Evolutionary conservation across 1,140 invertebrate species (phyloP), one percentile per base, ranked within the genome.

Genomic region (Lasioglossum baleicum): DNA sequence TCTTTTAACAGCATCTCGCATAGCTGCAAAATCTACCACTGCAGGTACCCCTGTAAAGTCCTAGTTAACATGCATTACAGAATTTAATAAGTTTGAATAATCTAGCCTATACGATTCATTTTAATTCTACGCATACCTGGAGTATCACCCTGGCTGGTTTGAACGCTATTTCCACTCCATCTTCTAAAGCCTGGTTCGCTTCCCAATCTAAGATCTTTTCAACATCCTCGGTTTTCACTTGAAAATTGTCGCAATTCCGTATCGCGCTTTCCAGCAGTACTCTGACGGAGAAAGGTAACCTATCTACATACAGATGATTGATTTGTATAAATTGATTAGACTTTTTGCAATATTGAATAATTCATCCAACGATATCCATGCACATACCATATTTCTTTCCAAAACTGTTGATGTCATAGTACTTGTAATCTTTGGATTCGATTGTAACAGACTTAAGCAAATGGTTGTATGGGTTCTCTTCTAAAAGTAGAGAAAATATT

Each of bases 11-110:
- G 98, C 98, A 94, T 99, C 98, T 88, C 99, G 94, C 98, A 99
- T 99, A 8, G 98, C 98, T 53, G 99, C 99, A 94, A 99, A 99
- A 93, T 99, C 99, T 15, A 99, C 98, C 13, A 99, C 98, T 11
- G 98, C 98, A 22, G 99, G 98, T 0, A 99, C 98, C n/a, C 98
- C 98, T 66, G 98, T 99, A 77, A 97, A 97, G 93, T 98, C 97
- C 96, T 98, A 88, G 40, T 90, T 88, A 26, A 77, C 74, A 80
- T 3, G 35, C 5, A 2, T 35, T 68, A 35, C 44, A 84, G 17
- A 26, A 48, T 83, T 20, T 2, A 22, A 61, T 35, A 31, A 69
- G 71, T 64, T n/a, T 48, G 68, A 51, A 35, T 53, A 56, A 67
- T 13, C 35, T n/a, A 42, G 44, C 13, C 61, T 31, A 0, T 75